These are phyloP conservation scores for Calypte anna DNA, from an alignment of 2,113 vertebrate species.

Conservation along the genomic window DNA sequence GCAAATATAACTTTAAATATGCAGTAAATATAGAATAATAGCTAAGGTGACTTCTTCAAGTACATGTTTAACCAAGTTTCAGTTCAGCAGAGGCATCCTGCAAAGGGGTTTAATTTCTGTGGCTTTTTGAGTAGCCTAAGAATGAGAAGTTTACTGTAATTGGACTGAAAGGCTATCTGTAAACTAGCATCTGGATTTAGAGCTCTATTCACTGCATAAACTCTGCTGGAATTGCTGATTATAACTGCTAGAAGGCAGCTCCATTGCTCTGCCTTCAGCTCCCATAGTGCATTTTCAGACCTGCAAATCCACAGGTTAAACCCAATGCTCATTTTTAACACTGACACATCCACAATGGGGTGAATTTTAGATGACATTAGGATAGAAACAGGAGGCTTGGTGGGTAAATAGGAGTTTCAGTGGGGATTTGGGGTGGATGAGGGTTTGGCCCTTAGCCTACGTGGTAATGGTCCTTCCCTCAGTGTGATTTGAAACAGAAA, in stretches of 20 bases:
- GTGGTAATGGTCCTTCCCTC: not conserved
- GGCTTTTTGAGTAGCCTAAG: conserved; percentile 5
- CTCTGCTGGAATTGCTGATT: not conserved
- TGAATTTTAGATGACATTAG: not conserved
- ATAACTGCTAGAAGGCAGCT: not conserved
- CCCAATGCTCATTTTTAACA: not conserved
- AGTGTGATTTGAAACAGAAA: not conserved
- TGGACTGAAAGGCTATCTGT: conserved; percentile 1
- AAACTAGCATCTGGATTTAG: conserved; percentile 22
- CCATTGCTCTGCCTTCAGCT: not conserved
- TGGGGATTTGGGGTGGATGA: not conserved
- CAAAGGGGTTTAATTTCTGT: not conserved
- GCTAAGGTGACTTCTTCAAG: conserved; percentile 7
- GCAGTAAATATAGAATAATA: not conserved
- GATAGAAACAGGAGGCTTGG: not conserved
- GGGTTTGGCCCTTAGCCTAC: not conserved
- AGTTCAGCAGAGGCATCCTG: not conserved
- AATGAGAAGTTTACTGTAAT: not conserved
- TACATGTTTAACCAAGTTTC: not conserved
- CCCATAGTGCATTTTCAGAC: too few species aligned
- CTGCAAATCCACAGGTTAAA: not conserved
- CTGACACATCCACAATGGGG: not conserved
- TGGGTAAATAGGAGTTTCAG: not conserved
- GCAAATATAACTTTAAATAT: not conserved
- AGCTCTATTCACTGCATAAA: not conserved